Conservation (phyloP, 2,113 vertebrate species). For the Isichthys henryi region DNA sequence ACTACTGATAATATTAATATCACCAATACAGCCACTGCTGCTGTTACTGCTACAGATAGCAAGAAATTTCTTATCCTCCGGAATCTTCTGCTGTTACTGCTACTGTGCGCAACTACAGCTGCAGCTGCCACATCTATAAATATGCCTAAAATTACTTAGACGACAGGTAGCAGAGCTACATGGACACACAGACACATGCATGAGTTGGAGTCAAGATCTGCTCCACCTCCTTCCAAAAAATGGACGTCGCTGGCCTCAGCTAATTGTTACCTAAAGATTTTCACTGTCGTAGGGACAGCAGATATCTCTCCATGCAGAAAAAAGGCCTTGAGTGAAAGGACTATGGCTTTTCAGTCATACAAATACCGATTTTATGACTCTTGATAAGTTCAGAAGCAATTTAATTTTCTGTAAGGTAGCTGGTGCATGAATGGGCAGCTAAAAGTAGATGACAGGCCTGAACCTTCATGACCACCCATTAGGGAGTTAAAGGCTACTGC, state of each 20-base stretch:
- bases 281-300: neutral
- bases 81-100: neutral
- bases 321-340: neutral
- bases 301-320: neutral
- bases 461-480: neutral
- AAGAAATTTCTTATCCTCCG: neutral
- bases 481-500: neutral
- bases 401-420: neutral
- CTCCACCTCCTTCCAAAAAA: neutral
- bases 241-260: neutral
- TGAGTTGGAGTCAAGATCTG: neutral
- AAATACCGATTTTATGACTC: neutral
- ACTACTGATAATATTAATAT: neutral
- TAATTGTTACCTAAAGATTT: too few species aligned
- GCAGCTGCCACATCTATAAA: neutral
- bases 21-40: neutral
- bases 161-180: neutral
- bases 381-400: slow-evolving; percentile 1
- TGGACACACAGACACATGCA: neutral
- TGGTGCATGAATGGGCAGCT: neutral
- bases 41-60: neutral
- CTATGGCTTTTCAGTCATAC: neutral
- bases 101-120: neutral
- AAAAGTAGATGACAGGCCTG: neutral
- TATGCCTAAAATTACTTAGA: neutral